Percentiles rank a stretch among this genome's conserved stretches.
Conservation (phyloP, 2,113 vertebrate species). For the Sinosuthora webbiana region DNA sequence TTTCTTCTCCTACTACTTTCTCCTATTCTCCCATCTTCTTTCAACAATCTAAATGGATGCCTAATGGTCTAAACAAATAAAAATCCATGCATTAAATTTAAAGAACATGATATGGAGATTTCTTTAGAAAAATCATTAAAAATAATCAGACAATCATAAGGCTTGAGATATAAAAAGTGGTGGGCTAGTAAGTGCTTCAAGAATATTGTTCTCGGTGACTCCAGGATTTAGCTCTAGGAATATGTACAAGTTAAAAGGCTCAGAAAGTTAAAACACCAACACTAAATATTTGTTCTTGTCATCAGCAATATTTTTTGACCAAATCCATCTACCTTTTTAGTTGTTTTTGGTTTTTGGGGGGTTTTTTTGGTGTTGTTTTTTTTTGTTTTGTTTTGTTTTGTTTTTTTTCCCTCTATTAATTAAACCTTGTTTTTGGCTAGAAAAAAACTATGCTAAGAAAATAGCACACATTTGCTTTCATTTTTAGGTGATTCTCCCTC, state of each 20-base stretch:
- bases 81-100: neutral
- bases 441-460: neutral
- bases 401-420: too few relatives aligned
- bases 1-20: neutral
- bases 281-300: neutral
- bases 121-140: neutral
- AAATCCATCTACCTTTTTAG: neutral
- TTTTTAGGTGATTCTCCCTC: neutral
- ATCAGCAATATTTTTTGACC: neutral
- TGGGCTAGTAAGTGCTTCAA: neutral
- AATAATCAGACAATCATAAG: neutral
- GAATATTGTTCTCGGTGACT: neutral
- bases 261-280: neutral
- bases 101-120: neutral
- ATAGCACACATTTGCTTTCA: rapidly evolving
- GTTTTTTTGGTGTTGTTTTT: too few relatives aligned
- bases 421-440: too few relatives aligned
- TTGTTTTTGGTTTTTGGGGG: neutral
- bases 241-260: neutral
- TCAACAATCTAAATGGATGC: neutral
- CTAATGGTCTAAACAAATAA: neutral
- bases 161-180: neutral
- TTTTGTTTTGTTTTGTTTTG: neutral
- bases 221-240: neutral
- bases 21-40: neutral